Conservation (phyloP, 2,888 invertebrate species). For the Allolobophora icterica region DNA sequence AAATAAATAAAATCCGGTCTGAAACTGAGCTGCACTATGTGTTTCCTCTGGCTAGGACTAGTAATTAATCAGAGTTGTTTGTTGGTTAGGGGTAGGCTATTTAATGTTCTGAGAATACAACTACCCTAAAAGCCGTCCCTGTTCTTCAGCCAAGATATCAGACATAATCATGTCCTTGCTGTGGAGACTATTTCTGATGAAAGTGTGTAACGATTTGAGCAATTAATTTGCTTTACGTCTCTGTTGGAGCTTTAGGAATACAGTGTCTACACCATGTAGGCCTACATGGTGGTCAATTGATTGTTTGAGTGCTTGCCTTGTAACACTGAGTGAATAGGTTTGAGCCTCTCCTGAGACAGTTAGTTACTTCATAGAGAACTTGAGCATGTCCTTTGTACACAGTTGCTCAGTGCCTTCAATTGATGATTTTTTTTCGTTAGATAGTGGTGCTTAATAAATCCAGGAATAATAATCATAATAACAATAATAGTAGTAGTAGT, state of each 20-base stretch:
- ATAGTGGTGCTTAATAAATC: no score
- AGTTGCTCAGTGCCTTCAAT: no score
- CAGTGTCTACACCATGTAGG: background rate
- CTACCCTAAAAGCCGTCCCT: background rate
- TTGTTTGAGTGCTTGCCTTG: background rate
- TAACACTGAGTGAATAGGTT: no score
- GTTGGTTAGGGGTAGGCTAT: background rate
- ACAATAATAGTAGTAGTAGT: background rate
- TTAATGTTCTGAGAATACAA: background rate
- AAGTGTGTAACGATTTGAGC: no score
- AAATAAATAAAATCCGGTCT: background rate
- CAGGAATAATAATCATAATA: no score
- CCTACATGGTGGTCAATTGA: background rate
- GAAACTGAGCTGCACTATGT: background rate
- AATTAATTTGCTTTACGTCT: background rate
- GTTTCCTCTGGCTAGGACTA: background rate
- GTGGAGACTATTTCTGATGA: background rate
- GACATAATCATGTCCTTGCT: background rate
- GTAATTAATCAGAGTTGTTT: background rate
- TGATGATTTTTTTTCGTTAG: no score
- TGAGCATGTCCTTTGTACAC: no score
- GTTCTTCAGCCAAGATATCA: background rate
- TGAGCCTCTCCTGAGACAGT: no score
- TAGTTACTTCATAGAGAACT: no score
- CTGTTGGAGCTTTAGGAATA: background rate